Base-by-base conservation (phyloP, 2,113 vertebrate species). In the Platysteira castanea region DNA sequence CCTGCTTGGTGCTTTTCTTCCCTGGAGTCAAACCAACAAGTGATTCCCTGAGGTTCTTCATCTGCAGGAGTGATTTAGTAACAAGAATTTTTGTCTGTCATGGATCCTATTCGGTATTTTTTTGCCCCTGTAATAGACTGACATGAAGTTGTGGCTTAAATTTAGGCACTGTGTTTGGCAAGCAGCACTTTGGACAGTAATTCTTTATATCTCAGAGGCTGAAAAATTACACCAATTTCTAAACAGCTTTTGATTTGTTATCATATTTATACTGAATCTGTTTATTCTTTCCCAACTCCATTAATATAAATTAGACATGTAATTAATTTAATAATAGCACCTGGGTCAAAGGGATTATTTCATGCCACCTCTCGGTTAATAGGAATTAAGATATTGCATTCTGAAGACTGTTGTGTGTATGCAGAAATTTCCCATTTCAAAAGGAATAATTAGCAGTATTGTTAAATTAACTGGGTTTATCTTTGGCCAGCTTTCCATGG, bases 301-400 rank as follows among this genome's bases (percentile, higher is more conserved):
- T 64, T 90, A 63, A 54, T 27, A 74, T 49, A 68, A 87, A 49
- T 61, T 54, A 24, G 13, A 63, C 0, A 13, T 53, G n/a, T 90
- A 87, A 94, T 96, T 95, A 95, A 86, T 95, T 96, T 94, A 82
- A 80, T 94, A 86, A 78, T 57, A 78, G 91, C 77, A 87, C 30
- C 77, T 91, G 56, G 68, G 90, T 96, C 91, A 86, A 84, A 91
- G 54, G 74, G 87, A 92, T 95, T 94, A 69, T 88, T 97, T 93
- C 8, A 6, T 94, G 44, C 56, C 47, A 60, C 8, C 79, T 89
- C 81, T 83, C 75, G 87, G 70, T 83, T 87, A 82, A 78, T 39
- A 73, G 71, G 78, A 87, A 83, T 94, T 76, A 83, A 93, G 75
- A 76, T 39, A 63, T 76, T 73, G 91, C 83, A 95, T 95, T 93